These are phyloP conservation scores for Saguinus midas DNA, from an alignment of 2,113 vertebrate genomes.

Conservation along the genomic window DNA sequence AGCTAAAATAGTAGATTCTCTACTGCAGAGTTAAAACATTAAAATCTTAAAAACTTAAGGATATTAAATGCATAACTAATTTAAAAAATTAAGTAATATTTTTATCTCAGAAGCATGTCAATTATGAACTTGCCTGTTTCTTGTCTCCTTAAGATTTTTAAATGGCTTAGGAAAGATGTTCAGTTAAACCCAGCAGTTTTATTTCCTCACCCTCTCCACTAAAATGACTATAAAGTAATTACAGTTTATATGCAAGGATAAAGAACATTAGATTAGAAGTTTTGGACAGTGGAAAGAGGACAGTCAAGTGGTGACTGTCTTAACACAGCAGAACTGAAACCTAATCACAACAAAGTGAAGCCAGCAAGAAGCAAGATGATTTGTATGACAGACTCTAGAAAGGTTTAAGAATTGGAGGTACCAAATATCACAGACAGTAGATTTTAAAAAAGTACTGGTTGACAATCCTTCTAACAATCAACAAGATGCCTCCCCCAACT, in stretches of 20 bases:
- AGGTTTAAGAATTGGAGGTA: background rate
- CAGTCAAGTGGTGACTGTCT: background rate
- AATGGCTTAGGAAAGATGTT: background rate
- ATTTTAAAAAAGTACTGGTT: background rate
- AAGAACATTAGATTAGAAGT: background rate
- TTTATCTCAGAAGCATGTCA: slow-evolving; percentile 10
- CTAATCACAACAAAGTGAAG: background rate
- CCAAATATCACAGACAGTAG: background rate
- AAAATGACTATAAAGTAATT: background rate
- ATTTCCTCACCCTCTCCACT: background rate
- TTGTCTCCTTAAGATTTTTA: background rate
- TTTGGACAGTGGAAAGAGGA: background rate
- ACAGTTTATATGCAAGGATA: background rate
- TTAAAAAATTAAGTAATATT: background rate
- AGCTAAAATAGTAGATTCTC: background rate
- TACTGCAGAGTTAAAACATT: background rate
- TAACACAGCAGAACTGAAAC: background rate
- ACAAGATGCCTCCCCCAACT: background rate
- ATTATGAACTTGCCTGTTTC: background rate
- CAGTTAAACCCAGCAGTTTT: background rate
- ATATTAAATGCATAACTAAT: background rate
- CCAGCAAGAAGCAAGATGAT: background rate
- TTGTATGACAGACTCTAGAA: background rate
- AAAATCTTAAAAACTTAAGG: background rate
- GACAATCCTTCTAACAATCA: background rate